phyloP scores from a whole-genome alignment of 2,113 vertebrate species.

The Jacana jacana region DNA sequence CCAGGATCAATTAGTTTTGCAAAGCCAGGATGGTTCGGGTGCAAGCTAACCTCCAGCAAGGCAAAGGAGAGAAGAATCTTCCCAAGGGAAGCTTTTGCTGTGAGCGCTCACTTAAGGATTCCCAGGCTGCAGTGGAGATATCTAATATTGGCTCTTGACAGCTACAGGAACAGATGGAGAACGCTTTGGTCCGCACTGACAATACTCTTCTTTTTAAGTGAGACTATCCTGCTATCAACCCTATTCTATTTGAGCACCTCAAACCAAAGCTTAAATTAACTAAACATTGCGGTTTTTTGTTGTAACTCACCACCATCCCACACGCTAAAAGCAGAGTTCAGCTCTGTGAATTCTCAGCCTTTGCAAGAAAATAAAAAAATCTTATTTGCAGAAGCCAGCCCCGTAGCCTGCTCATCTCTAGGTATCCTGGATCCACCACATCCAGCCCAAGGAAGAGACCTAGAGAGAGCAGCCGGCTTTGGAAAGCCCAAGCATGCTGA shows the following conservation, averaged over 20 bases:
- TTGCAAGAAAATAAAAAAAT: not conserved
- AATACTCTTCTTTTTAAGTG: constrained; percentile 13
- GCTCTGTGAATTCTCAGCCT: not conserved
- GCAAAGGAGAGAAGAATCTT: not conserved
- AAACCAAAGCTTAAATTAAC: constrained; percentile 26
- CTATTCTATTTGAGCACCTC: constrained; percentile 23
- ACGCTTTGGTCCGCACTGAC: not conserved
- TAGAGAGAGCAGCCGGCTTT: not conserved
- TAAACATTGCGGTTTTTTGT: not conserved
- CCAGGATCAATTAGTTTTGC: not conserved
- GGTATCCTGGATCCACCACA: not conserved
- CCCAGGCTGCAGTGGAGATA: constrained; percentile 19
- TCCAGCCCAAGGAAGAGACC: not conserved
- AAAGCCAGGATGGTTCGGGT: not conserved
- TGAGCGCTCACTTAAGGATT: not conserved
- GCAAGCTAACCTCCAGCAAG: not conserved
- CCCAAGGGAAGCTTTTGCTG: constrained; percentile 7
- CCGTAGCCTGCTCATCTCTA: not conserved
- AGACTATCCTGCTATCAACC: constrained; percentile 28
- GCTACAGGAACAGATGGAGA: constrained; percentile 62
- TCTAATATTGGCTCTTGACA: constrained; percentile 44
- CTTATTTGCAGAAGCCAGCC: not conserved
- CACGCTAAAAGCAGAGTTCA: not conserved
- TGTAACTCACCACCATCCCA: not conserved
- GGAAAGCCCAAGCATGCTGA: not conserved